Base-by-base conservation (phyloP, 1,140 invertebrate species). In the Aphelinus certus region DNA sequence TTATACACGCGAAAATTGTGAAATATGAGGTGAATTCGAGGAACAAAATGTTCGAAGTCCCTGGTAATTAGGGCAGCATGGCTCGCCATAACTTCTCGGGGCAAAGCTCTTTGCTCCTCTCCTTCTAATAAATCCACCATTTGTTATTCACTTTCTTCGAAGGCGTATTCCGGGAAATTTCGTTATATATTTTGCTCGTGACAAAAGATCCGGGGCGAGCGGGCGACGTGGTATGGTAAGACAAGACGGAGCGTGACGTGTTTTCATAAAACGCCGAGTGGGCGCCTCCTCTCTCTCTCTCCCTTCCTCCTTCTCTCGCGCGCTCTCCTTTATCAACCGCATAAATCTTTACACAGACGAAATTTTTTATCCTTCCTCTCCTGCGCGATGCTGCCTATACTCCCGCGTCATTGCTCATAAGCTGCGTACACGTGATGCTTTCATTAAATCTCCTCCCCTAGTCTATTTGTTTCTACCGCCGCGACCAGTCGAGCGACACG, bases 241-340 rank as follows among this genome's bases (percentile, higher is more conserved):
- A 71, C 69, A 76, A 76, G 75, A 56, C 58, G 64, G 61, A 49
- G 71, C 75, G 75, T 76, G 75, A 76, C 67, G 67, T 68, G 75
- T 45, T 76, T 76, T 76, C 69, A 76, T 72, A 76, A 76, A 76
- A 66, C 2, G 45, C 45, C 48, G 3, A 43, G 63, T 7, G 26
- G 10, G 7, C 42, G 26, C 48, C 45, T 46, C 4, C 49, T 43
- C n/a, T 10, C n/a, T 4, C 57, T 60, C 62, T 56, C 47, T 65
- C 63, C 10, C 3, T 63, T 46, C 45, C 7, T 3, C 61, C 48
- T 5, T 64, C 45, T 73, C 73, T 63, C 9, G 4, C 9, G 51
- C 51, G 4, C 51, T 9, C 26, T n/a, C 60, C 26, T 62, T 71
- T 71, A 51, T 70, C 62, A 71, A 66, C 65, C 62, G 73, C 68